A percentile compares a stretch with the other conserved stretches of the same genome.
These are phyloP conservation scores for Glossophaga mutica DNA, from an alignment of 2,797 vertebrate species.

Conservation along the genomic window DNA sequence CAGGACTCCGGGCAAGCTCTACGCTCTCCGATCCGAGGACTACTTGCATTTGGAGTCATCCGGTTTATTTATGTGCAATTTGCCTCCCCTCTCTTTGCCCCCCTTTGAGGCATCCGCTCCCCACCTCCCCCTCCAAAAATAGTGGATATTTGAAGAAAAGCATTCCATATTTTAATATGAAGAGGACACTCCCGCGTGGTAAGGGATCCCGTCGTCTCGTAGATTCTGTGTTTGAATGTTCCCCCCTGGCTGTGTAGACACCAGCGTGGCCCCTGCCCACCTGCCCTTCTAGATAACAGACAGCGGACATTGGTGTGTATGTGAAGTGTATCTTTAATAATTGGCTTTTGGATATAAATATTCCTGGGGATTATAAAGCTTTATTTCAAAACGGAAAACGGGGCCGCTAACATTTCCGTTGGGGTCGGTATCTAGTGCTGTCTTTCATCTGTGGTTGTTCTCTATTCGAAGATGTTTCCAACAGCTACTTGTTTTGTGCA, in stretches of 20 bases:
- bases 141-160: conserved; percentile 91
- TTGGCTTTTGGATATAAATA: conserved; percentile 86
- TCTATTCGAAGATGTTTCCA: conserved; percentile 84
- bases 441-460: conserved; percentile 84
- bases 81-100: conserved; percentile 77
- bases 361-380: conserved; percentile 83
- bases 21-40: conserved; percentile 75
- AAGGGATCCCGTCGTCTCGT: conserved; percentile 86
- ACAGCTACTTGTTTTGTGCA: conserved; percentile 87
- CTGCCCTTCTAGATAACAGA: conserved; percentile 70
- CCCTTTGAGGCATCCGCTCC: conserved; percentile 66
- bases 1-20: conserved; percentile 61
- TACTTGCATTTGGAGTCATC: conserved; percentile 87
- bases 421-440: conserved; percentile 83
- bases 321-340: conserved; percentile 87
- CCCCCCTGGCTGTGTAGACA: conserved; percentile 82
- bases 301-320: conserved; percentile 86
- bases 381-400: conserved; percentile 82
- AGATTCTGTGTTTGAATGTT: conserved; percentile 84
- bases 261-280: conserved; percentile 39
- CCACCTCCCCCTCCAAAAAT: conserved; percentile 73
- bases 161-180: conserved; percentile 89
- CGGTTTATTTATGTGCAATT: conserved; percentile 95
- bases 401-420: conserved; percentile 82
- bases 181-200: conserved; percentile 89